Percentiles rank a stretch among this genome's conserved stretches.
These are phyloP conservation scores for Lepisosteus osseus DNA, from an alignment of 2,113 vertebrate genomes.

Conservation along the genomic window DNA sequence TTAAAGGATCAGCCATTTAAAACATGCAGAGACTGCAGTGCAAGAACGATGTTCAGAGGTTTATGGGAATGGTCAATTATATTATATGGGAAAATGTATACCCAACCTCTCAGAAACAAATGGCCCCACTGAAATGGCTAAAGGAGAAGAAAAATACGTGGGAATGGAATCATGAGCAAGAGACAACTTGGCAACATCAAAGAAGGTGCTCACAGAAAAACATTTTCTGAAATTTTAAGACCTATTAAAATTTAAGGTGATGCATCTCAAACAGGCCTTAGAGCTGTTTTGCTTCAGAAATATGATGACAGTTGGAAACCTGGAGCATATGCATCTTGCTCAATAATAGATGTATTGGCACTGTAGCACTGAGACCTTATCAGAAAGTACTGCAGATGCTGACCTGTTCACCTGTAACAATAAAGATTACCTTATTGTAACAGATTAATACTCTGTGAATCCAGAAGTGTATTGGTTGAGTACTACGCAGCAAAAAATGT, in stretches of 20 bases:
- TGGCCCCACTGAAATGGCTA: slow-evolving; percentile 22
- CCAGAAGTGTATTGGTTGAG: too few species aligned
- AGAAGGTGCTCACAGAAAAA: slow-evolving; percentile 10
- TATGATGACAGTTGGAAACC: slow-evolving; percentile 14
- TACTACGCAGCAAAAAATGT: too few species aligned
- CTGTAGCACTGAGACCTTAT: too few species aligned
- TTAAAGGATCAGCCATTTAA: slow-evolving; percentile 24
- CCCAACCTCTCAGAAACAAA: slow-evolving; percentile 19
- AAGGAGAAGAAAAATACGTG: slow-evolving; percentile 17
- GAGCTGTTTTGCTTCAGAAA: slow-evolving; percentile 23
- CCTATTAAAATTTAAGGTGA: slow-evolving; percentile 18
- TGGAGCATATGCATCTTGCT: slow-evolving; percentile 22
- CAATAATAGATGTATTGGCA: background rate
- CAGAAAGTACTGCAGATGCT: too few species aligned
- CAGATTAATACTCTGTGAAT: too few species aligned
- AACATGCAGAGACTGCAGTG: slow-evolving; percentile 16
- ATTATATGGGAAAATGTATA: slow-evolving; percentile 17
- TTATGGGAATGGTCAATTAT: slow-evolving; percentile 28
- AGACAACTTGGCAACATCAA: slow-evolving; percentile 11
- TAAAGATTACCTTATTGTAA: too few species aligned
- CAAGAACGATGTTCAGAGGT: slow-evolving; percentile 21
- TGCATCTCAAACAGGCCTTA: slow-evolving; percentile 18
- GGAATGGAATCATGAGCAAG: slow-evolving; percentile 21
- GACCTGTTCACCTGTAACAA: too few species aligned
- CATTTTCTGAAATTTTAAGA: slow-evolving; percentile 28